Evolutionary conservation across 2,888 invertebrate genomes (phyloP).

Genomic region (Chirona hameri): DNA sequence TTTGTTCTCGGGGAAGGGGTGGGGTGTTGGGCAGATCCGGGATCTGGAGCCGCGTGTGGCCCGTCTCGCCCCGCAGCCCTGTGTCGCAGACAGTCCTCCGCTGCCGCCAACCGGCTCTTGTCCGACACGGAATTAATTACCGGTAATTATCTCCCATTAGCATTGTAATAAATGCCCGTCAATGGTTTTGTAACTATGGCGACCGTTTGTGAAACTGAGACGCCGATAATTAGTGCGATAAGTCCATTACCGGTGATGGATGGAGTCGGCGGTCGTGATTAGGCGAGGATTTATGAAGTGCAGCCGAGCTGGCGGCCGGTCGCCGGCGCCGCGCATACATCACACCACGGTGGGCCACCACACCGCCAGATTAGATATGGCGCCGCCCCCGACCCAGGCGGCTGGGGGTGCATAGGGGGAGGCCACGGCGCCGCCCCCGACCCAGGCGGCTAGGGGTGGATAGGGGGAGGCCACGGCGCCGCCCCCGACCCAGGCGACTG

Average conservation of each 20-base stretch:
- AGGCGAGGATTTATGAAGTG: conserved; percentile 3
- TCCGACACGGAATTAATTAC: conserved; percentile 23
- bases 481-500: no score
- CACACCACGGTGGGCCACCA: neutral
- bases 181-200: neutral
- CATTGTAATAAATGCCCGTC: conserved; percentile 13
- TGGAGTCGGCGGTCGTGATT: neutral
- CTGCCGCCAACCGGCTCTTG: no score
- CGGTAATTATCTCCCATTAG: conserved; percentile 25
- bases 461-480: no score
- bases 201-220: conserved; percentile 1
- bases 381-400: neutral
- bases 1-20: no score
- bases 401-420: no score
- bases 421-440: no score
- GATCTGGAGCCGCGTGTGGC: no score
- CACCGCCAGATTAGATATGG: neutral
- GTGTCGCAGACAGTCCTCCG: no score
- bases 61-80: no score
- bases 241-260: conserved; percentile 25
- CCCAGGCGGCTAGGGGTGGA: no score
- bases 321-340: neutral
- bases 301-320: neutral
- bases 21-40: no score
- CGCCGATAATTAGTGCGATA: conserved; percentile 22